Conservation (phyloP, 2,113 vertebrate species). For the Albula goreensis region DNA sequence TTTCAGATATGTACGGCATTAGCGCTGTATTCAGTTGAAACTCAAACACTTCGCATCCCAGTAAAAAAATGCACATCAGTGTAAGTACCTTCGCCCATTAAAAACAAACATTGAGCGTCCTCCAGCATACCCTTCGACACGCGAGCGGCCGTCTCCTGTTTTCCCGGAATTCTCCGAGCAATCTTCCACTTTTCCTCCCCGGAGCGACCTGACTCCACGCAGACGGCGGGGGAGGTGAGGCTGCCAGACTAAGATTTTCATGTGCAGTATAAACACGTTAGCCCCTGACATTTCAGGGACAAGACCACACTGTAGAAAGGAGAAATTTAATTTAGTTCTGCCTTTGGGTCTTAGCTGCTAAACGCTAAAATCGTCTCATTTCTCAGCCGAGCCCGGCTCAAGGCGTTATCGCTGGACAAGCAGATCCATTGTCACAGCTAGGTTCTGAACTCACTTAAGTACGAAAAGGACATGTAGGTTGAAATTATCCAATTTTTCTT, state of each 20-base stretch:
- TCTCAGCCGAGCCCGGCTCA: not conserved
- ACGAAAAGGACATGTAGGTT: not conserved
- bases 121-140: not conserved
- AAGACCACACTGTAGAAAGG: not conserved
- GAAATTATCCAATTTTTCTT: not conserved
- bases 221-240: not conserved
- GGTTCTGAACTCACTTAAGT: not conserved
- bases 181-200: not conserved
- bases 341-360: not conserved
- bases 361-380: not conserved
- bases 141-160: not conserved
- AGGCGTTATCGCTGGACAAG: not conserved
- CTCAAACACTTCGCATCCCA: too few relatives aligned
- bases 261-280: not conserved
- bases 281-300: not conserved
- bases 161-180: not conserved
- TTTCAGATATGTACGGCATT: too few relatives aligned
- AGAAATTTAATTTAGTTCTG: not conserved
- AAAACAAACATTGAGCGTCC: too few relatives aligned
- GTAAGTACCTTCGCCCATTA: too few relatives aligned
- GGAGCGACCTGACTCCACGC: not conserved
- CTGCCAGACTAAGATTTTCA: not conserved
- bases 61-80: too few relatives aligned
- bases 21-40: too few relatives aligned
- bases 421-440: not conserved